Evolutionary conservation across 2,888 invertebrate genomes (phyloP), one percentile per base, ranked within the genome.

Genomic region (Creontiades dilutus): DNA sequence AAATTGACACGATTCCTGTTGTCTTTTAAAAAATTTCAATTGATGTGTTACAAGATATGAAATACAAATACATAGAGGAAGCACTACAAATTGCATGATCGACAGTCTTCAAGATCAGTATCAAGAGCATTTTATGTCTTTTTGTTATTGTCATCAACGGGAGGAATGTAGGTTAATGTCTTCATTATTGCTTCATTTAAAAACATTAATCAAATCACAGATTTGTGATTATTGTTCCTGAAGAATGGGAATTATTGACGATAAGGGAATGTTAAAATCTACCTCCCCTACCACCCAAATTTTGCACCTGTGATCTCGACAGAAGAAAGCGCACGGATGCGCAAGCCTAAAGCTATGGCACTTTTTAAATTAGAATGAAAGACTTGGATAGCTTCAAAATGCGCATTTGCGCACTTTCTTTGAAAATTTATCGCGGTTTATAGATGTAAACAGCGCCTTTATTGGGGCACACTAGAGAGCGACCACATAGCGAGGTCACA

Each of bases 301-400:
- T 68, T 78, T 19, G 37, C 46, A 19, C 37, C 78, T 78, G 78
- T 12, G n/a, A 47, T 12, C 46, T 46, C 78, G 78, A 78, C 37
- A 19, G 11, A 46, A 19, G 82, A 82, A 47, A 82, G 46, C 82
- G 82, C 52, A 16, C 82, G 47, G 47, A 27, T 48, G 82, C 82
- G 52, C 82, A 52, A 48, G 23, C 37, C 78, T 46, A 28, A 68
- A 86, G 86, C 86, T 61, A 86, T 86, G 86, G 86, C 86, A 86
- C 86, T n/a, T 86, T 75, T 52, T 75, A 55, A 23, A 46, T n/a
- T 27, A 86, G 47, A 75, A 86, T 75, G 86, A 86, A 86, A 86
- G 86, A 86, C 86, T 37, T 86, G 86, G 86, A 75, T 75, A 86
- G 86, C 86, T 86, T 19, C 28, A n/a, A 46, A 23, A 68, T 28